Evolutionary conservation across 1,140 invertebrate species (phyloP).

Genomic region (Mizuhopecten yessoensis): DNA sequence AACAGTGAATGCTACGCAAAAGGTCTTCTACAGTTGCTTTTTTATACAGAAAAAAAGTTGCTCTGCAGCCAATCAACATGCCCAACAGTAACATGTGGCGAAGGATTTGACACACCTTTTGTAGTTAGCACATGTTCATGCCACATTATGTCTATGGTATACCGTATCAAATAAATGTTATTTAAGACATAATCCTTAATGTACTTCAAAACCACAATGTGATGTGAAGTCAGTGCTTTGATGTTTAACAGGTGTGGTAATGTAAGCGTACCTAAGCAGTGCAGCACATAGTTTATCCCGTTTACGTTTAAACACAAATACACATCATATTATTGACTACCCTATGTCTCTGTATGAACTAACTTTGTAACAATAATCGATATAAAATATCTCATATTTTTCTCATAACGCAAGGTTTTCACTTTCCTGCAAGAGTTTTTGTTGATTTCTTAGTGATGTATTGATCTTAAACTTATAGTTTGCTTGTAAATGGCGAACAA

Average conservation of each 20-base stretch:
- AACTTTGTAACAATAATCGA: not conserved
- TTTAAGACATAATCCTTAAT: not conserved
- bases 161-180: not conserved
- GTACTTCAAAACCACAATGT: not conserved
- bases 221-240: not conserved
- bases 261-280: not conserved
- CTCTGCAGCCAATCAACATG: not conserved
- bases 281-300: too few relatives aligned
- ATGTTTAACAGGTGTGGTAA: not conserved
- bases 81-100: not conserved
- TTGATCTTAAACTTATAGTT: too few relatives aligned
- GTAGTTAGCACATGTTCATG: not conserved
- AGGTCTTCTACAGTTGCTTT: not conserved
- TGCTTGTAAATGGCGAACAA: too few relatives aligned
- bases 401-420: not conserved
- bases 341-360: not conserved
- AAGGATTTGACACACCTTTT: constrained; percentile 16
- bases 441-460: too few relatives aligned
- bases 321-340: too few relatives aligned
- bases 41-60: not conserved
- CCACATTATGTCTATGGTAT: not conserved
- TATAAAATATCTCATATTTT: not conserved
- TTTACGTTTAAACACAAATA: too few relatives aligned
- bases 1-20: not conserved
- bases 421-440: too few relatives aligned